Base-by-base conservation (phyloP, 2,888 invertebrate species). In the Flabesymbios commensalis region DNA sequence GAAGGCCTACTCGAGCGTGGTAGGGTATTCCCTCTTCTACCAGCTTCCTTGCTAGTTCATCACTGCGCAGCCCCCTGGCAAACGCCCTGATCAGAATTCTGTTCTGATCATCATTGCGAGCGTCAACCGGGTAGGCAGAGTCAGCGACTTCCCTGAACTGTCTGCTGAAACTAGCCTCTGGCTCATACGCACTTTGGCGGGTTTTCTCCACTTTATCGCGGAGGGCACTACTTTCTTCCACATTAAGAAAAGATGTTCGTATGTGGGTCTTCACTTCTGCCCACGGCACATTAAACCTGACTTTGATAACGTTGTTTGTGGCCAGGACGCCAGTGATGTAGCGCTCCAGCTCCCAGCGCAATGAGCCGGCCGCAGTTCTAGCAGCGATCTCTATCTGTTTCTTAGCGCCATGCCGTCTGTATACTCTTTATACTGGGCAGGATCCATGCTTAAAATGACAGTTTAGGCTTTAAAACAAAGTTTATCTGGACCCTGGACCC, bases 111-210 rank as follows among this genome's bases (percentile, higher is more conserved):
- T n/a, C 42, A 28, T 55, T 55, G 14, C 42, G 45, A 14, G 5
- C n/a, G 17, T 29, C 31, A 10, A 4, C 32, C 10, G 48, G 57
- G 57, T 57, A 57, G 19, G 57, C 57, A 19, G 31, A 7, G 24
- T 48, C 47, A 17, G 57, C 57, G 19, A 32, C 47, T 19, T 48
- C 48, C 32, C 45, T 29, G 33, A 57, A 57, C 14, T 29, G 55
- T 3, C 55, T 17, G n/a, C 10, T 14, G 29, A 14, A 55, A 7
- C 19, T 7, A 7, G 48, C 29, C 4, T n/a, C 32, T 4, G 48
- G 19, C 24, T 57, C 57, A 22, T 48, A 32, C 10, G 22, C 33
- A n/a, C 14, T 7, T 24, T 57, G 57, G 7, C 48, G 19, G 5
- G 48, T 10, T 29, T 24, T 14, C 10, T 48, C 57, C 14, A 57